Evolutionary conservation across 1,140 invertebrate species (phyloP), one percentile per base, ranked within the genome.

Genomic region (Lerema accius): DNA sequence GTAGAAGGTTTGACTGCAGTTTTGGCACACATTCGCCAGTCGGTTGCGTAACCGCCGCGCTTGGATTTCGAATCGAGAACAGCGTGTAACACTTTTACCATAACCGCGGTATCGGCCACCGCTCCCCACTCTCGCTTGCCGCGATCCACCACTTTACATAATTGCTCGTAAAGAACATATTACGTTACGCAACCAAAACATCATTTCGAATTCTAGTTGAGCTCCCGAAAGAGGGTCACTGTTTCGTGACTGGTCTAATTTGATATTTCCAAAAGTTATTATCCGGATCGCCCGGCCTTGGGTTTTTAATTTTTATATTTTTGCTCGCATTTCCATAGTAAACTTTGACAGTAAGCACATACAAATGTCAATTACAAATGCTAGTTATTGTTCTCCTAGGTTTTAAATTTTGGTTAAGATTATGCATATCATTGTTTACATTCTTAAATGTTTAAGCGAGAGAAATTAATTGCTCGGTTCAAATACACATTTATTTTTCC

Each of bases 81-180:
- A 77, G 67, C 73, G 80, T 79, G 87, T 90, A 88, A 87, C 86
- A 90, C 84, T 90, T 86, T 88, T 88, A 87, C 85, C 77, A 84
- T 83, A 83, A 82, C 78, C 67, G 70, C 71, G 62, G 73, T 73
- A 63, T 51, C 62, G 53, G 49, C 71, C 63, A 56, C 78, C 66
- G 68, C 80, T 77, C 76, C 69, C 77, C 73, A 71, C 80, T 76
- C 75, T 78, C 63, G 53, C 71, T 56, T 49, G 35, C 63, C 51
- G 64, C 43, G 78, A 80, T 79, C 67, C 78, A 73, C 71, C 71
- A 69, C 76, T 90, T 88, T 87, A 90, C 84, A 87, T 90, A 88
- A 90, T 87, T 86, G 75, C 79, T 76, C 75, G 71, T 78, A 84
- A 80, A 85, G 74, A 84, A 80, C 80, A 78, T 78, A 81, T 80